Base-by-base conservation (phyloP, 2,888 invertebrate species). In the Rhingia campestris region DNA sequence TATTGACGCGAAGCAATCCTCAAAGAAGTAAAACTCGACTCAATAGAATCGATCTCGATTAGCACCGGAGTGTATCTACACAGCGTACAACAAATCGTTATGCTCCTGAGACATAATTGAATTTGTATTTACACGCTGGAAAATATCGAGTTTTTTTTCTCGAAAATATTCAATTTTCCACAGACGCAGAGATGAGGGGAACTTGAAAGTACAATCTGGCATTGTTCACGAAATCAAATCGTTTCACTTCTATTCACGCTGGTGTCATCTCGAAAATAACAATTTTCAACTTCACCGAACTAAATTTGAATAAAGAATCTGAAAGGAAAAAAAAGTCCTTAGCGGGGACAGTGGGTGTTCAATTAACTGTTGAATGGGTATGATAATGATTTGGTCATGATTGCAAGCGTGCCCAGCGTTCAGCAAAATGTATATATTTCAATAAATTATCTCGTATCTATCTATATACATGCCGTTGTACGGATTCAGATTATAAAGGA, bases 81-180 rank as follows among this genome's bases (percentile, higher is more conserved):
- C 43, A 58, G 45, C 9, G 14, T 22, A 10, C 7, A 64, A 64
- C 51, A 59, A 76, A 66, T 81, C 64, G 70, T 72, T 72, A 76
- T 76, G 64, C 70, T 76, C 64, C 75, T 41, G 30, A 51, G 45
- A 75, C 22, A 64, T 81, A 81, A 81, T 76, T 81, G 81, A 81
- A 81, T 81, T 76, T 43, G 75, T 70, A 75, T 45, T 76, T 76
- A 37, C 37, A 70, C 75, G 63, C 54, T 75, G 75, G 70, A 70
- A 75, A 75, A 75, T 75, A 75, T 81, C 75, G 80, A 81, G 43
- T 66, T 72, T 63, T 10, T 47, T 54, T 35, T 43, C 22, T 35
- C 54, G 14, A n/a, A 67, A 67, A 56, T 37, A 64, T 64, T 66
- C 64, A 58, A 66, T 74, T 66, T 66, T 56, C 33, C 30, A 49